Evolutionary conservation across 2,113 vertebrate genomes (phyloP).

Genomic region (Meleagris gallopavo): DNA sequence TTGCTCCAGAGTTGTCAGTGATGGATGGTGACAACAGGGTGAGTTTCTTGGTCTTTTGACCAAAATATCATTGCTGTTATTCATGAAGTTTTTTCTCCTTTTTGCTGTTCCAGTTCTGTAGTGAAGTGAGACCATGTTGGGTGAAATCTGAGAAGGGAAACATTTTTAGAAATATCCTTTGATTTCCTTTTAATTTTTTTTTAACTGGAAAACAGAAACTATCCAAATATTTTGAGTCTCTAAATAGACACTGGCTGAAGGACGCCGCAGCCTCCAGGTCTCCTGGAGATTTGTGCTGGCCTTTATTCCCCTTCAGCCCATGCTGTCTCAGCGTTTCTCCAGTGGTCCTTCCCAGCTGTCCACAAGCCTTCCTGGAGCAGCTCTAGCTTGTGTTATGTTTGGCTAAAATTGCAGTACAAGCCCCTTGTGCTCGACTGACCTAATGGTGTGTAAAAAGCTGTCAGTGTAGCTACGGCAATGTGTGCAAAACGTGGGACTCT

Average conservation of each 20-base stretch:
- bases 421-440: not conserved
- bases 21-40: not conserved
- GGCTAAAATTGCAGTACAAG: not conserved
- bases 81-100: not conserved
- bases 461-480: not conserved
- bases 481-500: not conserved
- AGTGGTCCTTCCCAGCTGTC: not conserved
- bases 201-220: slow-evolving; percentile 30
- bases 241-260: slow-evolving; percentile 4
- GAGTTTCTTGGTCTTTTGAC: not conserved
- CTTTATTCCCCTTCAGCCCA: not conserved
- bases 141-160: not conserved
- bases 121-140: not conserved
- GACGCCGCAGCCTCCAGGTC: not conserved
- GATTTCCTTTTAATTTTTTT: not conserved
- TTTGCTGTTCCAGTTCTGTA: not conserved
- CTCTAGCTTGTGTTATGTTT: not conserved
- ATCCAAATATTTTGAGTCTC: not conserved
- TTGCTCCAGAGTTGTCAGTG: not conserved
- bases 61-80: not conserved
- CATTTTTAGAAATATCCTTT: not conserved
- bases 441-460: not conserved
- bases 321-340: not conserved
- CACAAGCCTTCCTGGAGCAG: not conserved
- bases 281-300: not conserved